These are phyloP conservation scores for Paramormyrops hopkinsi DNA, from an alignment of 2,797 vertebrate genomes.

Conservation along the genomic window DNA sequence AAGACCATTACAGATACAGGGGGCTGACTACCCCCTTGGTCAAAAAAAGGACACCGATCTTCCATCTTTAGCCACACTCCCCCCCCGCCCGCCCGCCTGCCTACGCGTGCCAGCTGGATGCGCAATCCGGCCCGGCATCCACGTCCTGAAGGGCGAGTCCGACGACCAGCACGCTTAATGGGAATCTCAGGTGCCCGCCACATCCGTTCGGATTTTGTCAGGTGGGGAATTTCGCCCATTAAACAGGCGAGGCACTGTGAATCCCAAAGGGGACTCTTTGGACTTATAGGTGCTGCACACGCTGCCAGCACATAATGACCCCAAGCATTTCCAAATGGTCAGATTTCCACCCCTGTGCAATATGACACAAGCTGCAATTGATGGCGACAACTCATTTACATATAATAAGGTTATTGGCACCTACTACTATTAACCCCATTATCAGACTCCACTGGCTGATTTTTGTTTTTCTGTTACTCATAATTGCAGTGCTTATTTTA, in stretches of 20 bases:
- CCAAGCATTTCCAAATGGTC: not conserved
- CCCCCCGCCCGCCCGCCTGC: not conserved
- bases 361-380: not conserved
- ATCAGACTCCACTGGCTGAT: not conserved
- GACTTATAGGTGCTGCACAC: not conserved
- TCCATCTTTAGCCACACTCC: not conserved
- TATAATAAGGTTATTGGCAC: slow-evolving; percentile 7
- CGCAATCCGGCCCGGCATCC: not conserved
- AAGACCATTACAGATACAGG: not conserved
- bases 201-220: not conserved
- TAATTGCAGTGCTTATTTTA: not conserved
- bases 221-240: not conserved
- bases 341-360: not conserved
- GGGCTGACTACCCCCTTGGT: not conserved
- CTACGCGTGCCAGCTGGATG: slow-evolving; percentile 14
- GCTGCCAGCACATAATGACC: not conserved
- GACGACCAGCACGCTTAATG: slow-evolving; percentile 7
- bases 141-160: not conserved
- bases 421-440: not conserved
- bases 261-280: not conserved
- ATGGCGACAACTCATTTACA: not conserved
- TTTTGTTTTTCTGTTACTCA: not conserved
- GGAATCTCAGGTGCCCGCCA: not conserved
- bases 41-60: not conserved
- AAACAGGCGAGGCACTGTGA: not conserved